Base-by-base conservation (phyloP, 1,140 invertebrate genomes). In the Bombus breviceps region DNA sequence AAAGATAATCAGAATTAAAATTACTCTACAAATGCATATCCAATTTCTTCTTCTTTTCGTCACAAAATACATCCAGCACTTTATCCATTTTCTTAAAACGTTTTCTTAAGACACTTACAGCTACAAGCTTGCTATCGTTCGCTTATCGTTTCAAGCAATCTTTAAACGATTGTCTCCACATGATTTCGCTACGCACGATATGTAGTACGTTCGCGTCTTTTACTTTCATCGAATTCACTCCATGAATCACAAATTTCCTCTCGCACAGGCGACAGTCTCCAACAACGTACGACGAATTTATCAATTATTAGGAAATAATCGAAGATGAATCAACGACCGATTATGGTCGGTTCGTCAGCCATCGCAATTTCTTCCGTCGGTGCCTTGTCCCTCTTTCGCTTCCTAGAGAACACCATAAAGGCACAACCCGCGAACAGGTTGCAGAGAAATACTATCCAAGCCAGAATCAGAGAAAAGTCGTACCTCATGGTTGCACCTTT, bases 311-410 rank as follows among this genome's bases (percentile, higher is more conserved):
- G 8, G 15, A 22, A 25, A 53, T 22, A 22, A 22, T 6, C 3
- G 28, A 22, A 22, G n/a, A 43, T 2, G 18, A 32, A 86, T 97
- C 95, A 98, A 96, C 97, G 97, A 87, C 98, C 97, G 87, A 98
- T 97, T 86, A 97, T 97, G 32, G 97, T 97, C 0, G 97, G 97
- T 92, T 98, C 98, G 91, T 98, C 98, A 37, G 97, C 97, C 96
- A 97, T 97, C 0, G 97, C 97, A 34, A 98, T 94, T 91, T 97
- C 97, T 88, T 98, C 97, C 37, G 96, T 97, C 1, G 97, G 96
- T 13, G 97, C 97, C 91, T 97, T 97, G 86, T 97, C 96, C 18
- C 97, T 97, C 95, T 98, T 98, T 92, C 97, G 96, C 83, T 98
- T 98, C 76, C 97, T 96, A 0, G 98, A 98, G 91, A 97, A 98